Evolutionary conservation across 2,888 invertebrate genomes (phyloP).

Genomic region (Harmothoe impar): DNA sequence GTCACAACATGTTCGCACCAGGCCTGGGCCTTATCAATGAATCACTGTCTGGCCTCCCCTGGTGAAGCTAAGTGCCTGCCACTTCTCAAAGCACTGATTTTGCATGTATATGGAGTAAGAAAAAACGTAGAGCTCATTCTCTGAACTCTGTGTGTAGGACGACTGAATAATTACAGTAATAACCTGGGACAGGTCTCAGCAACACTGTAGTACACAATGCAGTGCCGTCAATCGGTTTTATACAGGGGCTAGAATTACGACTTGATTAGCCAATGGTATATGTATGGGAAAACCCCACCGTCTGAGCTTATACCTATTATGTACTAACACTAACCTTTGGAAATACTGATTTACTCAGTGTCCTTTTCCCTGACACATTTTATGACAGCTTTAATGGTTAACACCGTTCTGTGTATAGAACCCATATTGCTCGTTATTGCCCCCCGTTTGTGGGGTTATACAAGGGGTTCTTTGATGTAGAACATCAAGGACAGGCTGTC

Average conservation of each 20-base stretch:
- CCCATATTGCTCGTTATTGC: no score
- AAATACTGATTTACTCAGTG: no score
- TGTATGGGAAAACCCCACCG: neutral
- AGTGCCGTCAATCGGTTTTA: neutral
- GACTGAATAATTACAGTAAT: conserved; percentile 47
- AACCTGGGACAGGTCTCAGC: neutral
- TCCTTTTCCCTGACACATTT: no score
- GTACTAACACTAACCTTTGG: no score
- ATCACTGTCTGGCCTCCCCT: conserved; percentile 7
- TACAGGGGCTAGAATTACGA: neutral
- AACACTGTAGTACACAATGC: neutral
- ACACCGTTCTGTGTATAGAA: no score
- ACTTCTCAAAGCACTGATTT: neutral
- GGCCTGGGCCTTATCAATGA: conserved; percentile 3
- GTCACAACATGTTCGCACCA: neutral
- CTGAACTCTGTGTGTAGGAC: neutral
- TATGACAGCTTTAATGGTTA: no score
- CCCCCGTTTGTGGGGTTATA: no score
- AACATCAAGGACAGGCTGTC: no score
- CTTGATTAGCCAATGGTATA: neutral
- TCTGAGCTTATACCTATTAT: no score
- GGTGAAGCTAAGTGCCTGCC: conserved; percentile 11
- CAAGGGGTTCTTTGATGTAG: no score
- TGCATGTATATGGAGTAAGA: neutral
- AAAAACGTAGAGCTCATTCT: neutral